Evolutionary conservation across 2,113 vertebrate species (phyloP).

Genomic region (Grus americana): DNA sequence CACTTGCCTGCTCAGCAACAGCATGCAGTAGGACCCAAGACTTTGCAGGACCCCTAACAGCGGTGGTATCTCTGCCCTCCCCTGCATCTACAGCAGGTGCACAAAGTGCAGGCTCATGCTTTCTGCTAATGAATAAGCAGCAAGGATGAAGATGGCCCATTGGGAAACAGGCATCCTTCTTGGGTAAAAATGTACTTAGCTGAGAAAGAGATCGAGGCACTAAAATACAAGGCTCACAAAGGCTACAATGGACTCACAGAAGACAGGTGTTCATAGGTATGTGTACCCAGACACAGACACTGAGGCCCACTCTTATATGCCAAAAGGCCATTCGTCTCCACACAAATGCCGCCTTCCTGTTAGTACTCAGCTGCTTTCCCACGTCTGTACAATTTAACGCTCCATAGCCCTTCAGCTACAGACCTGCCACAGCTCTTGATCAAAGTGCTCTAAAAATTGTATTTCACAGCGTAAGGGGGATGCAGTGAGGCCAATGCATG

Average conservation of each 20-base stretch:
- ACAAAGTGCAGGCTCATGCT: background rate
- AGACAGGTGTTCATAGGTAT: background rate
- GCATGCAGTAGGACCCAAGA: background rate
- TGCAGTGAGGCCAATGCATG: background rate
- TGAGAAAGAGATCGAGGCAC: background rate
- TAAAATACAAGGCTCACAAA: background rate
- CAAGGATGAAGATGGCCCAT: background rate
- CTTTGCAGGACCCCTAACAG: background rate
- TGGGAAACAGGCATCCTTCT: background rate
- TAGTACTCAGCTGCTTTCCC: background rate
- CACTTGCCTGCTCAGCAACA: background rate
- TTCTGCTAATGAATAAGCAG: background rate
- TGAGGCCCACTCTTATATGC: background rate
- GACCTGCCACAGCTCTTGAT: background rate
- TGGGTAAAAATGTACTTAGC: background rate
- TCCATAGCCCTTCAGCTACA: background rate
- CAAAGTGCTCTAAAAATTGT: background rate
- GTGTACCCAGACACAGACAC: background rate
- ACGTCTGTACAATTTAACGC: accelerated
- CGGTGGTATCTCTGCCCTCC: background rate
- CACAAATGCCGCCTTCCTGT: background rate
- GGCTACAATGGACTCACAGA: background rate
- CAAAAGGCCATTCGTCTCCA: background rate
- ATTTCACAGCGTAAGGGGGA: background rate
- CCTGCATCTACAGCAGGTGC: background rate